phyloP scores from a whole-genome alignment of 1,140 invertebrate species.

The Heliconius hewitsoni region DNA sequence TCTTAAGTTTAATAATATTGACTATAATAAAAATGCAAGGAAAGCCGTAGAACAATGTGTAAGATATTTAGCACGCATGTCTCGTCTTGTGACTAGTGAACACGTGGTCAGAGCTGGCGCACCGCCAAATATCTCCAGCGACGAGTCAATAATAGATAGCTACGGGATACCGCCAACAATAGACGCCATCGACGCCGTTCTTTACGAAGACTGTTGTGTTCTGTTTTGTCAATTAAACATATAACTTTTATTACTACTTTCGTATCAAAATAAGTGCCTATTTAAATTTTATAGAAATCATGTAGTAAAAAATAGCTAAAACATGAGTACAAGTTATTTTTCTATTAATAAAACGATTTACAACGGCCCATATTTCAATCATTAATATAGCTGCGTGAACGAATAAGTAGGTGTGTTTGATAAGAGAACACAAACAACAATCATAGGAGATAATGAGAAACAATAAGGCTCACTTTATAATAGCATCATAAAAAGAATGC shows the following conservation, averaged over 20 bases:
- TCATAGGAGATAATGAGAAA: constrained; percentile 35
- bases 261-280: neutral
- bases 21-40: constrained; percentile 7
- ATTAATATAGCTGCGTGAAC: constrained; percentile 30
- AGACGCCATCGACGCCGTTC: constrained; percentile 64
- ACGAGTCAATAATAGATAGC: constrained; percentile 80
- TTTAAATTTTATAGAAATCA: neutral
- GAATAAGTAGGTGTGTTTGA: constrained; percentile 42
- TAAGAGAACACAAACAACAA: constrained; percentile 43
- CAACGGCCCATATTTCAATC: constrained; percentile 34
- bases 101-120: constrained; percentile 76
- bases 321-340: neutral
- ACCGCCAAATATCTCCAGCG: constrained; percentile 78
- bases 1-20: neutral
- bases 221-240: constrained; percentile 13
- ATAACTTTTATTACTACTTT: neutral
- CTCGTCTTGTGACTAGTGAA: constrained; percentile 70
- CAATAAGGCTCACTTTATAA: constrained; percentile 36
- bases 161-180: constrained; percentile 79
- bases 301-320: neutral
- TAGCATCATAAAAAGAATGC: constrained; percentile 20
- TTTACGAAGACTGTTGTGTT: constrained; percentile 19
- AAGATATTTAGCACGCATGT: constrained; percentile 57
- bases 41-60: constrained; percentile 36
- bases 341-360: neutral